Evolutionary conservation across 2,113 vertebrate genomes (phyloP).

Genomic region (Menura novaehollandiae): DNA sequence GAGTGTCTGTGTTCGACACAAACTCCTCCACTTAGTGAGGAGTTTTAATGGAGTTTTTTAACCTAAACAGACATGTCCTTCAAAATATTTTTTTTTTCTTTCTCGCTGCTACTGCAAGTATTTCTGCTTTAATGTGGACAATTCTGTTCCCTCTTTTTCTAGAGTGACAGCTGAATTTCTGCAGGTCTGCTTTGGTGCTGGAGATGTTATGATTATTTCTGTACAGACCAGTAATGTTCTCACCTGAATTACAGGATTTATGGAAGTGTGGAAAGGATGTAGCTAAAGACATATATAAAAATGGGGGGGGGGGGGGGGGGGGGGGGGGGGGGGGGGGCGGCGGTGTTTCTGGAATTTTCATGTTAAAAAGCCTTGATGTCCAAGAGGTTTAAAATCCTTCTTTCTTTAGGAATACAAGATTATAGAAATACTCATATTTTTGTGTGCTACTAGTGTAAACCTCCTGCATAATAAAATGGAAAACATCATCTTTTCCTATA

Average conservation of each 20-base stretch:
- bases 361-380: neutral
- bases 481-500: neutral
- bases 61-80: neutral
- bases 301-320: too few relatives aligned
- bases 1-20: neutral
- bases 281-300: neutral
- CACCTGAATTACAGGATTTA: neutral
- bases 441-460: neutral
- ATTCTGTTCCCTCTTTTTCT: neutral
- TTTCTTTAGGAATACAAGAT: neutral
- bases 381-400: neutral
- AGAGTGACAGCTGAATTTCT: neutral
- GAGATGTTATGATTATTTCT: neutral
- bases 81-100: neutral
- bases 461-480: neutral
- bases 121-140: neutral
- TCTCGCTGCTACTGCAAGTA: neutral
- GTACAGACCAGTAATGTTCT: neutral
- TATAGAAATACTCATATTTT: neutral
- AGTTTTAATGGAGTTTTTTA: neutral
- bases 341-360: neutral
- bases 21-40: neutral
- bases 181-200: neutral
- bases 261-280: neutral
- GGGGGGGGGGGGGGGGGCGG: too few relatives aligned